phyloP scores from a whole-genome alignment of 1,140 invertebrate species.

The Leucophenga varia region DNA sequence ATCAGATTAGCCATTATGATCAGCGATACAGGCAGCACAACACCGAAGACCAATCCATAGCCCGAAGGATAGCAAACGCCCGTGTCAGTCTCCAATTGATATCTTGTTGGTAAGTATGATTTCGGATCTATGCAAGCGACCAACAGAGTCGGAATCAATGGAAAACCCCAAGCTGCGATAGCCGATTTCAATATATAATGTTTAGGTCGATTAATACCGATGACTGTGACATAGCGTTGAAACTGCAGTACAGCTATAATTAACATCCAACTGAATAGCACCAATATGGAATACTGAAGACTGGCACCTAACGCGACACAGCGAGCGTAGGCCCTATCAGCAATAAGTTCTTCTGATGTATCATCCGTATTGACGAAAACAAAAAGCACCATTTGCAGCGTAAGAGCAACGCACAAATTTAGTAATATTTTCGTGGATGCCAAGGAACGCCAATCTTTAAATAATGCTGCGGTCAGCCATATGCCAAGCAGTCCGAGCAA shows the following conservation, averaged over 20 bases:
- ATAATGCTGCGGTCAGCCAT: conserved; percentile 61
- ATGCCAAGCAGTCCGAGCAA: conserved; percentile 62
- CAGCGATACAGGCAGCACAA: conserved; percentile 61
- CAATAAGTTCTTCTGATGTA: conserved; percentile 13
- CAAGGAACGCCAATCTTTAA: conserved; percentile 63
- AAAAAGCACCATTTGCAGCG: conserved; percentile 62
- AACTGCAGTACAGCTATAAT: conserved; percentile 66
- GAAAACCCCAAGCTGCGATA: conserved; percentile 60
- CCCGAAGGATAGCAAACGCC: conserved; percentile 64
- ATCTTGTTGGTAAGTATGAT: conserved; percentile 58
- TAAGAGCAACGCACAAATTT: conserved; percentile 62
- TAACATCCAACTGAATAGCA: conserved; percentile 69
- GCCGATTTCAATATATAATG: conserved; percentile 60
- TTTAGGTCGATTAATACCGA: conserved; percentile 58
- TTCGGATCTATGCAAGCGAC: conserved; percentile 57
- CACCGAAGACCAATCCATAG: conserved; percentile 58
- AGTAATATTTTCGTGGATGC: conserved; percentile 66
- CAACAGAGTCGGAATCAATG: conserved; percentile 58
- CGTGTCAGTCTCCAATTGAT: conserved; percentile 28
- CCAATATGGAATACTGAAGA: conserved; percentile 64
- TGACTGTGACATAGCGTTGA: conserved; percentile 63
- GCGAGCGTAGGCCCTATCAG: conserved; percentile 16
- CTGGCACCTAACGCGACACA: conserved; percentile 60
- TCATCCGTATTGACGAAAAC: conserved; percentile 59
- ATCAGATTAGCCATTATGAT: conserved; percentile 61